These are phyloP conservation scores for Pectinophora gossypiella DNA, from an alignment of 1,140 invertebrate species.

Conservation along the genomic window DNA sequence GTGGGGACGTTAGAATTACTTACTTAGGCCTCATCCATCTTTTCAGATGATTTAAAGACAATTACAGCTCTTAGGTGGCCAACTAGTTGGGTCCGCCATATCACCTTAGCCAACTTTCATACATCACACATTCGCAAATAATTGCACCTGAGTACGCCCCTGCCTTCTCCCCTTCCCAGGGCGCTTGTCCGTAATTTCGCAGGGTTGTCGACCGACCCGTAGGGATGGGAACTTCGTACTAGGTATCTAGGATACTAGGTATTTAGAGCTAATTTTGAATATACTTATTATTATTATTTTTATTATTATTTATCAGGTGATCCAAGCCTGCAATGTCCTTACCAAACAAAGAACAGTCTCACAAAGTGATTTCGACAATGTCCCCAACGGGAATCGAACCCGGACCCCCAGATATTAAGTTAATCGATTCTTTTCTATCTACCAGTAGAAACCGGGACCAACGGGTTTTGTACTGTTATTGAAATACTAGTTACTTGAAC, in stretches of 20 bases:
- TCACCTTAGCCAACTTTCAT: too few species aligned
- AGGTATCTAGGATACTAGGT: neutral
- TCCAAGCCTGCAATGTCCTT: too few species aligned
- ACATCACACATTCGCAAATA: too few species aligned
- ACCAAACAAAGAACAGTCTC: too few species aligned
- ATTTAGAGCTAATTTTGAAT: neutral
- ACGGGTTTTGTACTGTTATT: neutral
- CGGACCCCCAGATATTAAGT: too few species aligned
- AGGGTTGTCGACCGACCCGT: conserved; percentile 8
- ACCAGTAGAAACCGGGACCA: too few species aligned
- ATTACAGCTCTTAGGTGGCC: neutral
- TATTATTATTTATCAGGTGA: neutral
- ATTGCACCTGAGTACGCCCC: conserved; percentile 27
- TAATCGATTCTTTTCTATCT: too few species aligned
- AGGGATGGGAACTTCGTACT: neutral
- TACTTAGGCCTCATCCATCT: too few species aligned
- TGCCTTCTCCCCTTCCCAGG: conserved; percentile 23
- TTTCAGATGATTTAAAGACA: neutral
- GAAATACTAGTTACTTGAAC: neutral
- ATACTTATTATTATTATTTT: neutral
- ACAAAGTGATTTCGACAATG: too few species aligned
- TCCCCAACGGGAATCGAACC: too few species aligned
- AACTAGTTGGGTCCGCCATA: too few species aligned
- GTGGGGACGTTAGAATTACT: too few species aligned
- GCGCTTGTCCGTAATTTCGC: conserved; percentile 23